phyloP scores from a whole-genome alignment of 2,888 invertebrate species.

The Ectropis crepuscularia region DNA sequence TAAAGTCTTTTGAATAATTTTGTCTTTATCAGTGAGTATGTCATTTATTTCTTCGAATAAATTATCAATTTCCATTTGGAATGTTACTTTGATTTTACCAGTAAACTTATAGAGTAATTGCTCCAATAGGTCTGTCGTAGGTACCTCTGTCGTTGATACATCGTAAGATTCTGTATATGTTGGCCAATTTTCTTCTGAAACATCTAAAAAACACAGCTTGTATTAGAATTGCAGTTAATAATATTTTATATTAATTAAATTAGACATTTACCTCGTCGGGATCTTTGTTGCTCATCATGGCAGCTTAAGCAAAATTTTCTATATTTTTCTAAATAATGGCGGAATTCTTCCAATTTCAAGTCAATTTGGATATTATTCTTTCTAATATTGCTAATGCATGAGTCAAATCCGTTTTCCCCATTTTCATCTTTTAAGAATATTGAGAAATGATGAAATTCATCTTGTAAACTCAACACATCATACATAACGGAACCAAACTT shows the following conservation, averaged over 20 bases:
- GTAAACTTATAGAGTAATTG: conserved; percentile 42
- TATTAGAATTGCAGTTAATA: too few relatives aligned
- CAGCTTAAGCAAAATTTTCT: conserved; percentile 48
- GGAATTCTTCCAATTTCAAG: conserved; percentile 34
- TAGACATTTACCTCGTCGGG: conserved; percentile 15
- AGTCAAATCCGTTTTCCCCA: background rate
- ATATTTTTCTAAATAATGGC: conserved; percentile 42
- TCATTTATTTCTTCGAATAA: conserved; percentile 45
- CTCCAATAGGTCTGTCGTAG: conserved; percentile 38
- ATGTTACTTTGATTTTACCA: conserved; percentile 32
- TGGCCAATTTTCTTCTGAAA: background rate
- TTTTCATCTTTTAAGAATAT: conserved; percentile 16
- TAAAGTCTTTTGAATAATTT: conserved; percentile 34
- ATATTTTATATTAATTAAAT: background rate
- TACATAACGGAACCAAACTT: conserved; percentile 56
- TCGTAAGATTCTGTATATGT: background rate
- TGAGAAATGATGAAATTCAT: conserved; percentile 51
- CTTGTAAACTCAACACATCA: conserved; percentile 54
- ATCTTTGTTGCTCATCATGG: background rate
- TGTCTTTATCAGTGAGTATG: conserved; percentile 37
- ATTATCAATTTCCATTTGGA: conserved; percentile 26
- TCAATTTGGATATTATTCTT: conserved; percentile 26
- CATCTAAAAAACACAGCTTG: background rate
- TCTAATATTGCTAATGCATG: conserved; percentile 25
- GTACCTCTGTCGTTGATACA: background rate